Conservation (phyloP, 2,797 vertebrate genomes). For the Gallinago stenura region DNA sequence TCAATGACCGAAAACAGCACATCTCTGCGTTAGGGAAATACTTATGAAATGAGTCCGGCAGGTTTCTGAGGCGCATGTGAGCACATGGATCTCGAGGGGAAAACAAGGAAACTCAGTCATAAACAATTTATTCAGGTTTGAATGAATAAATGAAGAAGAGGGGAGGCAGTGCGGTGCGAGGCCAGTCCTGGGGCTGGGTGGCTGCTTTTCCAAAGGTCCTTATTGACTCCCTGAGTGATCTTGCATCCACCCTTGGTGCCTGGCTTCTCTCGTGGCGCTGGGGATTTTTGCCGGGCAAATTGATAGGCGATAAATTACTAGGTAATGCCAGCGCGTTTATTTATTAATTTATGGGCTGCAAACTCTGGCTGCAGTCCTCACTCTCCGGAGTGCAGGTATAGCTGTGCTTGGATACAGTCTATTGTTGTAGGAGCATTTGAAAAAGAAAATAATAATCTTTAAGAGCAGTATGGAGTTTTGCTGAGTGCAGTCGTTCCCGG, state of each 20-base stretch:
- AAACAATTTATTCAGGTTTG: background rate
- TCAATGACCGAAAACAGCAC: background rate
- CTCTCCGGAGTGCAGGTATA: background rate
- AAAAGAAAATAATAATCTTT: fast-evolving
- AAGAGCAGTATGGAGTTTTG: background rate
- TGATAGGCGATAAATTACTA: background rate
- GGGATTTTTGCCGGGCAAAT: background rate
- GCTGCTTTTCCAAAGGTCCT: background rate
- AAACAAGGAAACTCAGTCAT: background rate
- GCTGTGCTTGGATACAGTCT: background rate
- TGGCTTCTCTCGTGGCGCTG: background rate
- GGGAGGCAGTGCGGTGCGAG: background rate
- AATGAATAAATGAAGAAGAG: background rate
- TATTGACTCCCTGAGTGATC: background rate
- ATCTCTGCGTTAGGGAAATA: background rate
- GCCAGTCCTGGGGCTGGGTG: background rate
- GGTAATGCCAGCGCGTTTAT: background rate
- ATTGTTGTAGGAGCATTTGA: background rate
- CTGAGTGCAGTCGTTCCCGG: fast-evolving
- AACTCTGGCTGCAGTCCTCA: background rate
- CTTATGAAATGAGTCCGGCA: background rate
- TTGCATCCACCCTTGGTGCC: fast-evolving
- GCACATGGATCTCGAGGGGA: background rate
- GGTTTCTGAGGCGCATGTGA: background rate
- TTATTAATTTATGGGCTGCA: background rate